Evolutionary conservation across 2,888 invertebrate genomes (phyloP), one percentile per base, ranked within the genome.

Genomic region (Tenthredo scrophulariae): DNA sequence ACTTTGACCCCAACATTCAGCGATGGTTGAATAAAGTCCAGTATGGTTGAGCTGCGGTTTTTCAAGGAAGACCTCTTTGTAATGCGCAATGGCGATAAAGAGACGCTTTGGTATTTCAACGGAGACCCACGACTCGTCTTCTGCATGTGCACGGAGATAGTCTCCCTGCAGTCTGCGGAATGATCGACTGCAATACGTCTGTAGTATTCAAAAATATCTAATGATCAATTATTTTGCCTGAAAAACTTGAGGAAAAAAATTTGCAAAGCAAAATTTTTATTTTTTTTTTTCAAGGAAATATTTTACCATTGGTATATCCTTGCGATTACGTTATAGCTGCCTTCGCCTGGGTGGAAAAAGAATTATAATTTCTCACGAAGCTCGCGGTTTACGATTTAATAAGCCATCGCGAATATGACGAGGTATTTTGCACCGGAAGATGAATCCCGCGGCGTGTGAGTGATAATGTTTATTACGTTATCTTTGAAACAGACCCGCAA

Each of bases 91-190:
- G 87, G 88, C 85, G 89, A 86, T 87, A 88, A 88, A 86, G 83
- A 87, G 86, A 89, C 87, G 87, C 88, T 84, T 85, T 86, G 88
- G 88, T 86, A 89, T 89, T 89, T 88, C 88, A 87, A 86, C 86
- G 87, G 85, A 67, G 86, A 84, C 84, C 85, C 70, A 84, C 29
- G 37, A 62, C 22, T 37, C 58, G 58, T 50, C 50, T 50, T 18
- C 13, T 4, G 15, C n/a, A n/a, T 43, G 37, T 9, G 18, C 33
- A 18, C 18, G 7, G 37, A 13, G 65, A 46, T 26, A 50, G 75
- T 46, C 75, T 46, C 15, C 15, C 26, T 50, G 54, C 54, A 33
- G 77, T 50, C 50, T 77, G 50, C 67, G 18, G 4, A 77, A 50
- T 54, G 50, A 77, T 77, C 43, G 22, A 13, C 26, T 40, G 40